A percentile compares a stretch with the other conserved stretches of the same genome.
phyloP scores from a whole-genome alignment of 2,797 vertebrate genomes.

The Cyprinodon diabolis region DNA sequence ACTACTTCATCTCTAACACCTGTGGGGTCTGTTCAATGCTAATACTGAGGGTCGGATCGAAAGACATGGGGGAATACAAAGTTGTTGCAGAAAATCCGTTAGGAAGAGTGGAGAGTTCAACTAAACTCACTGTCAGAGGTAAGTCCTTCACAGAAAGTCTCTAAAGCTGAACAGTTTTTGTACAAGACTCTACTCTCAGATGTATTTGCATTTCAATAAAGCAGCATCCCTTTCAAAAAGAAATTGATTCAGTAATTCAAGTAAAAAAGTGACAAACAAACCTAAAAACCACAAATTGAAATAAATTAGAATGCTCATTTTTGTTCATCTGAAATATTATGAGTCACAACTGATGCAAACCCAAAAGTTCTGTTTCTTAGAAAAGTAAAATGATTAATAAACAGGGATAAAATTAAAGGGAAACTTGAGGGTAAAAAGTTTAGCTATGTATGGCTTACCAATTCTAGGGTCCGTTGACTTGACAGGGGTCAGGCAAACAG shows the following conservation, averaged over 20 bases:
- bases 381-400: too few relatives aligned
- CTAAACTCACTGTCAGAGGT: conserved; percentile 88
- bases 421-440: not conserved
- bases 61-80: conserved; percentile 87
- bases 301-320: not conserved
- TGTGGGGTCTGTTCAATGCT: conserved; percentile 92
- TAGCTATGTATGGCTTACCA: not conserved
- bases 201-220: not conserved
- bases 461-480: not conserved
- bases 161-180: not conserved
- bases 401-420: too few relatives aligned
- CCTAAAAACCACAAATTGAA: not conserved
- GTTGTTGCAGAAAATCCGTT: conserved; percentile 82
- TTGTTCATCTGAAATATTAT: not conserved
- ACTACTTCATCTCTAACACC: conserved; percentile 86
- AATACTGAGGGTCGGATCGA: conserved; percentile 81
- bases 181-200: too few relatives aligned
- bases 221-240: not conserved
- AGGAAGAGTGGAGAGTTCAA: conserved; percentile 83
- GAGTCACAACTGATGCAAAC: not conserved
- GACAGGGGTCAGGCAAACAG: not conserved
- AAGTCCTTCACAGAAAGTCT: conserved; percentile 24
- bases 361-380: not conserved
- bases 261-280: not conserved
- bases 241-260: not conserved